phyloP scores from a whole-genome alignment of 2,797 vertebrate species.

The Ibycter americanus region DNA sequence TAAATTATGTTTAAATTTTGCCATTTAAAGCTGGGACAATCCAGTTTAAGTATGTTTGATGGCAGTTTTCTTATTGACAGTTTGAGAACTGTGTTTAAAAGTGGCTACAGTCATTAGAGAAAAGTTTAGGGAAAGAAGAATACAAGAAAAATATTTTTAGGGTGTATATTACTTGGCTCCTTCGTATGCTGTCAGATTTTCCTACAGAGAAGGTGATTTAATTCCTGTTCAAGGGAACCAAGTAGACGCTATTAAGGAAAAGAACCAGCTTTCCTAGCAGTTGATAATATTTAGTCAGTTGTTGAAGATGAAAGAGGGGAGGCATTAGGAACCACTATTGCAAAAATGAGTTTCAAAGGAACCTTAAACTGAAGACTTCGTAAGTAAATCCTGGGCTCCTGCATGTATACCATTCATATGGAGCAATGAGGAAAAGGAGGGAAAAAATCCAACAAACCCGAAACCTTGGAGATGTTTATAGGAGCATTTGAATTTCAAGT shows the following conservation, averaged over 20 bases:
- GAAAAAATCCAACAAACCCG: fast-evolving
- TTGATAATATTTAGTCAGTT: not conserved
- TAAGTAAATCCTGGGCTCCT: not conserved
- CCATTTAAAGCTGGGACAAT: not conserved
- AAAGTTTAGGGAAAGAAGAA: not conserved
- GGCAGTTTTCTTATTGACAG: not conserved
- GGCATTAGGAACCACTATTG: not conserved
- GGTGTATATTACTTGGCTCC: not conserved
- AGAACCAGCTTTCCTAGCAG: not conserved
- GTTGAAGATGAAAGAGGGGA: not conserved
- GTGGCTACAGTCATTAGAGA: not conserved
- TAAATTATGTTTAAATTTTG: not conserved
- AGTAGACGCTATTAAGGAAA: not conserved
- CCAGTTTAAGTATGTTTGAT: not conserved
- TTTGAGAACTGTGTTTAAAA: not conserved
- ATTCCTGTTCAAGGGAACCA: not conserved
- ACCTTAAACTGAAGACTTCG: not conserved
- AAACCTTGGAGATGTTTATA: not conserved
- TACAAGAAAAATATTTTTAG: not conserved
- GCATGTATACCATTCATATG: not conserved
- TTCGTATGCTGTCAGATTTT: not conserved
- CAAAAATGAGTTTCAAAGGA: not conserved
- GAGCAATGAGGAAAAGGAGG: not conserved
- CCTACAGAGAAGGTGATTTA: not conserved
- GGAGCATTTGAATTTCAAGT: not conserved